Conservation (phyloP, 2,113 vertebrate genomes). For the Stegostoma tigrinum region DNA sequence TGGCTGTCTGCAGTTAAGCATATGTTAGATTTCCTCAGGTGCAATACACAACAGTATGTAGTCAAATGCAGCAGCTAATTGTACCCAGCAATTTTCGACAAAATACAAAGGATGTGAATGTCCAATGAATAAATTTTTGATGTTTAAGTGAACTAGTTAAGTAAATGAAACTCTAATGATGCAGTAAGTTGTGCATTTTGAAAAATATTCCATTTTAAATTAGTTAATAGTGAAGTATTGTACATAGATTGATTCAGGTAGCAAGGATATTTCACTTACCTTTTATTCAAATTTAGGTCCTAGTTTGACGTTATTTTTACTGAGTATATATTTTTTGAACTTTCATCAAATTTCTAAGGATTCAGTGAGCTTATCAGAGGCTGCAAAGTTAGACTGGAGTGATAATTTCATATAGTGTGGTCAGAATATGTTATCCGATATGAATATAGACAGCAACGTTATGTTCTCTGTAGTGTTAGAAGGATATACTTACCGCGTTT, state of each 20-base stretch:
- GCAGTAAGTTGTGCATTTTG: not conserved
- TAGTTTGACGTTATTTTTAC: too few species aligned
- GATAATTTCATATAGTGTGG: not conserved
- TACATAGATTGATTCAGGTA: not conserved
- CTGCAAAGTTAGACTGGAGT: not conserved
- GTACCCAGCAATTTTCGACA: not conserved
- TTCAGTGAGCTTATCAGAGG: not conserved
- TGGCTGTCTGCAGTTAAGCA: not conserved
- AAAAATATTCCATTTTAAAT: not conserved
- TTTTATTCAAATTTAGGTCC: not conserved
- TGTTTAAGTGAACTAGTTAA: not conserved
- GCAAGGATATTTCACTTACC: not conserved
- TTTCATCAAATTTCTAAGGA: not conserved
- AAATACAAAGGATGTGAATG: not conserved
- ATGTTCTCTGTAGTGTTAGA: not conserved
- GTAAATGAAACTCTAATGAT: not conserved
- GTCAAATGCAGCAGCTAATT: not conserved
- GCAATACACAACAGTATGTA: not conserved
- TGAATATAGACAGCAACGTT: not conserved
- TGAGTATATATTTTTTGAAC: not conserved
- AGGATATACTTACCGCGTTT: not conserved
- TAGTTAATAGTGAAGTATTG: not conserved
- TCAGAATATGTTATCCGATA: not conserved
- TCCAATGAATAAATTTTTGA: not conserved
- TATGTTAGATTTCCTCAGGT: not conserved